Conservation (phyloP, 2,113 vertebrate species). For the Empidonax alnorum region DNA sequence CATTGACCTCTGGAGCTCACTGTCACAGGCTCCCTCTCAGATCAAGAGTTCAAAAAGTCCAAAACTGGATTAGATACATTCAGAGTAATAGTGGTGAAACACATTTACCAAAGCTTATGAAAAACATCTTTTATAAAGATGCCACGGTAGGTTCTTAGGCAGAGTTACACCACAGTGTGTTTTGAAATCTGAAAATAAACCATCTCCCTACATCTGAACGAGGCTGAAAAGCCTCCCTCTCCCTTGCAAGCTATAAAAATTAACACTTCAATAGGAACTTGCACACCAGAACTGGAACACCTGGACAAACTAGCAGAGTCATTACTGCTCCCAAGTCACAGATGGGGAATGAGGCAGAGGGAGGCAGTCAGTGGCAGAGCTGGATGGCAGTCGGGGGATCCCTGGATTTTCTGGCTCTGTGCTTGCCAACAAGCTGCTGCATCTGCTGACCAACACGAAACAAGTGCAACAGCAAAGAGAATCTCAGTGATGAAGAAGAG, state of each 20-base stretch:
- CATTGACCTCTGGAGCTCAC: constrained; percentile 18
- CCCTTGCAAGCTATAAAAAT: neutral
- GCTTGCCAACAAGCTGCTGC: neutral
- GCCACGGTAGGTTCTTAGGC: neutral
- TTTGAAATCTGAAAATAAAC: constrained; percentile 21
- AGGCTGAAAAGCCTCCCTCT: neutral
- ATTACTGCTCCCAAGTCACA: neutral
- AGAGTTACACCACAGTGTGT: neutral
- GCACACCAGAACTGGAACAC: neutral
- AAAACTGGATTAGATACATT: neutral
- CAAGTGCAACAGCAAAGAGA: neutral
- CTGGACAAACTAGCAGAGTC: neutral
- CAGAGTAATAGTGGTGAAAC: neutral
- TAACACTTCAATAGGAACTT: neutral
- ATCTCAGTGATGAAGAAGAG: neutral
- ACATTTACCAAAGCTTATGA: constrained; percentile 9
- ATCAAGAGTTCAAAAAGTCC: neutral
- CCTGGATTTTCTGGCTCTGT: neutral
- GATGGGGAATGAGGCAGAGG: neutral
- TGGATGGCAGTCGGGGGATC: neutral
- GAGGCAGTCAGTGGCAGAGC: neutral
- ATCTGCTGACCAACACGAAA: neutral
- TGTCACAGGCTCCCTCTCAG: neutral
- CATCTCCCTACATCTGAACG: neutral
- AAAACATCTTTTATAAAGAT: constrained; percentile 26